A percentile compares a stretch with the other conserved stretches of the same genome.
Conservation (phyloP, 1,140 invertebrate genomes). For the Akabosia matsudoensis region DNA sequence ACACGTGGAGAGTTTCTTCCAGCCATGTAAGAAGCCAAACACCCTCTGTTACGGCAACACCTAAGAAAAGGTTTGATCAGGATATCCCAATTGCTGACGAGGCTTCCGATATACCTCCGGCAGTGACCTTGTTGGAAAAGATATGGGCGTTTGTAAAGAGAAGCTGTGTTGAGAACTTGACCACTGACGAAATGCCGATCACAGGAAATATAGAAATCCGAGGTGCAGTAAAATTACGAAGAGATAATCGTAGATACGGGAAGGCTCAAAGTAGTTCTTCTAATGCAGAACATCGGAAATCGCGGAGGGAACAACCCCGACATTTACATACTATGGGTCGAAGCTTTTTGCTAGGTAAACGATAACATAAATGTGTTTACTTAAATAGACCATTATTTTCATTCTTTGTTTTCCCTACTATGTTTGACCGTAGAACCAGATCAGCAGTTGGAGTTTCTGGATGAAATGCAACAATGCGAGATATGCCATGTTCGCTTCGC, state of each 20-base stretch:
- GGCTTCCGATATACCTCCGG: conserved; percentile 28
- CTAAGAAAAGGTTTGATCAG: not conserved
- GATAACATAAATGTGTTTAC: not conserved
- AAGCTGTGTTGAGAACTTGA: conserved; percentile 31
- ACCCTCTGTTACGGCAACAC: not conserved
- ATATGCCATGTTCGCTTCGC: conserved; percentile 42
- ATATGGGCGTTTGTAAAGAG: conserved; percentile 43
- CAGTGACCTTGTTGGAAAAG: conserved; percentile 39
- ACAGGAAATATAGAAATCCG: not conserved
- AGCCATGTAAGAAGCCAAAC: not conserved
- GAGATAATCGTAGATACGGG: not conserved
- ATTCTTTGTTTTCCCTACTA: too few species aligned
- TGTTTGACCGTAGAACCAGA: conserved; percentile 43
- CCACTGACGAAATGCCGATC: not conserved
- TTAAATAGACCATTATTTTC: too few species aligned
- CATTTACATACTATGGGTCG: conserved; percentile 38
- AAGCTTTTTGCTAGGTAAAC: conserved; percentile 39
- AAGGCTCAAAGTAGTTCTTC: not conserved
- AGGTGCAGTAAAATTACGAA: not conserved
- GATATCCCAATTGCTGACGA: not conserved
- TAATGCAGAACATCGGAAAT: conserved; percentile 14
- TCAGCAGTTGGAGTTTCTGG: conserved; percentile 36
- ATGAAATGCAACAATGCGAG: conserved; percentile 43
- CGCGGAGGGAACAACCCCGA: conserved; percentile 36
- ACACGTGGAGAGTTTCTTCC: too few species aligned